Base-by-base conservation (phyloP, 2,797 vertebrate species). In the Mus spretus region DNA sequence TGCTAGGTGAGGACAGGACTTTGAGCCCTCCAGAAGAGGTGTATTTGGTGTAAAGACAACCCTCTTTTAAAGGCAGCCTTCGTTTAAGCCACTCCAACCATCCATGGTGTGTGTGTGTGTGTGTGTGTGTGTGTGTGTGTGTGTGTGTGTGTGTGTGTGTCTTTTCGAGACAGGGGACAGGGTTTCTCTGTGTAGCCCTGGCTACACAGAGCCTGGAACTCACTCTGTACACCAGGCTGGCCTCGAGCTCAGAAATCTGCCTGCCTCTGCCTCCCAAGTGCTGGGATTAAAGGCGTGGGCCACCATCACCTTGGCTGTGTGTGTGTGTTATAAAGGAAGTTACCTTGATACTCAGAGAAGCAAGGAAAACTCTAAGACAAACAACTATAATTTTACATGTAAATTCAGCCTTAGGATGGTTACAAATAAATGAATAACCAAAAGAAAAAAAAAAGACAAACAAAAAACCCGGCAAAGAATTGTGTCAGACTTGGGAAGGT, bases 21-120 rank as follows among this genome's bases (percentile, higher is more conserved):
- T 53, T 61, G 24, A 74, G 67, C 0, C 4, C 8, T 19, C 84
- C 44, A 44, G 26, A 6, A 22, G 53, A n/a, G 53, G 80, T 24
- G 55, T 15, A 6, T 37, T n/a, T 37, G 10, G 1, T 50, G 17
- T 50, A 20, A 85, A 47, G 0, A 11, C 1, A 31, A 40, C 4
- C 31, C 5, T 70, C 40, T 6, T 10, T 28, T 74, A 20, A 81
- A 55, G 0, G 8, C 2, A 31, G n/a, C 4, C 37, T 8, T 50
- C 57, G 1, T 10, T 22, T 74, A 63, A 50, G 15, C 0, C 5
- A 28, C 5, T 15, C 28, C 14, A 55, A 0, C 3, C 10, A 4
- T 14, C 19, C n/a, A 6, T 15, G 8, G 31, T 74, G n/a, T 22
- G 34, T 72, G 17, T 37, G n/a, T 40, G n/a, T 22, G 26, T 37